A percentile compares a stretch with the other conserved stretches of the same genome.
Evolutionary conservation across 2,113 vertebrate species (phyloP).

Genomic region (Gnathonemus longibarbis): DNA sequence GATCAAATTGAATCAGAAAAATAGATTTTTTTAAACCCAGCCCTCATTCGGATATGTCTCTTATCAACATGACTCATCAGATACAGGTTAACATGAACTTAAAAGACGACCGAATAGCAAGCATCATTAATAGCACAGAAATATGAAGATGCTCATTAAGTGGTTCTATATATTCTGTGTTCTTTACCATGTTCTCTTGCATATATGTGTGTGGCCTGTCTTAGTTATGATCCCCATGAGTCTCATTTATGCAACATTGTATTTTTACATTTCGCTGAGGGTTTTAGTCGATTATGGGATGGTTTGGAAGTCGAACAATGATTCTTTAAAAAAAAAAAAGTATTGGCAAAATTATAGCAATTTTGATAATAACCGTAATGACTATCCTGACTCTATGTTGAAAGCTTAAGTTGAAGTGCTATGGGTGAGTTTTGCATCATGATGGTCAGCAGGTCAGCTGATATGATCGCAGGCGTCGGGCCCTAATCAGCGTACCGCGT

Average conservation of each 20-base stretch:
- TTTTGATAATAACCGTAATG: constrained; percentile 45
- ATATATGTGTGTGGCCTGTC: background rate
- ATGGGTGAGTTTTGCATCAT: background rate
- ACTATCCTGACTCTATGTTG: constrained; percentile 1
- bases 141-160: background rate
- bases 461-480: background rate
- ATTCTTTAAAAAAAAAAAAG: background rate
- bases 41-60: background rate
- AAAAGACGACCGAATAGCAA: background rate
- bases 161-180: background rate
- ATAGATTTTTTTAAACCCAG: background rate
- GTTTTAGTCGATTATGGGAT: background rate
- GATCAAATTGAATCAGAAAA: background rate
- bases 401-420: background rate
- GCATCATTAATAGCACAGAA: background rate
- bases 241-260: background rate
- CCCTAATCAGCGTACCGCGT: background rate
- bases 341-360: constrained; percentile 22
- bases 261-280: background rate
- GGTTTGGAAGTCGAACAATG: background rate
- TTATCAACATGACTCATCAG: background rate
- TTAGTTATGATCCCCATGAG: background rate
- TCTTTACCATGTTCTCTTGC: background rate
- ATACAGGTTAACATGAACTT: background rate
- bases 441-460: background rate